phyloP scores from a whole-genome alignment of 2,888 invertebrate species.

The Acanthococcus lagerstroemiae region DNA sequence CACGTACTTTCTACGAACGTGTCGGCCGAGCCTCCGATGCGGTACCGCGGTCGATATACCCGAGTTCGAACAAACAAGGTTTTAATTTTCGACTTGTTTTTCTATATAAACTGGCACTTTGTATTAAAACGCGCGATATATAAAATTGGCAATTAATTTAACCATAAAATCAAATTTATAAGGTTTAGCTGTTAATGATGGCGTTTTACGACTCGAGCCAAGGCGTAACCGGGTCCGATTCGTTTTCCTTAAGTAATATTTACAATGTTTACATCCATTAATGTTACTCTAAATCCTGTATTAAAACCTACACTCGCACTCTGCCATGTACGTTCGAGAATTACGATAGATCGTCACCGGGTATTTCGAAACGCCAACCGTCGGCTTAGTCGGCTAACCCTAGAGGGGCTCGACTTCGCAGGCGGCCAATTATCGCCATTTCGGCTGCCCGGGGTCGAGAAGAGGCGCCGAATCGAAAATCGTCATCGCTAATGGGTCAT shows the following conservation, averaged over 20 bases:
- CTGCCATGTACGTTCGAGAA: constrained; percentile 14
- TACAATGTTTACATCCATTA: constrained; percentile 27
- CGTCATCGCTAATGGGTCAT: too few relatives aligned
- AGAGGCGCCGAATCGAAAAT: too few relatives aligned
- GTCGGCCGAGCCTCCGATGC: too few relatives aligned
- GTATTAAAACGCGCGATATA: constrained; percentile 14
- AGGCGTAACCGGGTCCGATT: constrained; percentile 23
- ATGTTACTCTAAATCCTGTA: constrained; percentile 17
- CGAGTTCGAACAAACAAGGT: constrained; percentile 27
- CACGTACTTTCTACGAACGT: too few relatives aligned
- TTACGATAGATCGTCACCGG: constrained; percentile 19
- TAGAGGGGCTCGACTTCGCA: too few relatives aligned
- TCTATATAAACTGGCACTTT: constrained; percentile 19
- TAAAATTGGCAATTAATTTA: constrained; percentile 26
- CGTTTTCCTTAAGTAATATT: constrained; percentile 23
- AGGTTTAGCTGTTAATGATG: constrained; percentile 25
- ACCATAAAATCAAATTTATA: constrained; percentile 16
- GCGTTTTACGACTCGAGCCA: constrained; percentile 14
- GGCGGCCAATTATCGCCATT: too few relatives aligned
- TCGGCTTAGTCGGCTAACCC: too few relatives aligned
- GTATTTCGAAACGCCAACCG: constrained; percentile 18
- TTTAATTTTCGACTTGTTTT: constrained; percentile 25
- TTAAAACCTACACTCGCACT: constrained; percentile 20
- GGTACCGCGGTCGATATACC: too few relatives aligned
- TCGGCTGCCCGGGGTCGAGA: too few relatives aligned